Evolutionary conservation across 1,140 invertebrate genomes (phyloP).

Genomic region (Heliconius nattereri): DNA sequence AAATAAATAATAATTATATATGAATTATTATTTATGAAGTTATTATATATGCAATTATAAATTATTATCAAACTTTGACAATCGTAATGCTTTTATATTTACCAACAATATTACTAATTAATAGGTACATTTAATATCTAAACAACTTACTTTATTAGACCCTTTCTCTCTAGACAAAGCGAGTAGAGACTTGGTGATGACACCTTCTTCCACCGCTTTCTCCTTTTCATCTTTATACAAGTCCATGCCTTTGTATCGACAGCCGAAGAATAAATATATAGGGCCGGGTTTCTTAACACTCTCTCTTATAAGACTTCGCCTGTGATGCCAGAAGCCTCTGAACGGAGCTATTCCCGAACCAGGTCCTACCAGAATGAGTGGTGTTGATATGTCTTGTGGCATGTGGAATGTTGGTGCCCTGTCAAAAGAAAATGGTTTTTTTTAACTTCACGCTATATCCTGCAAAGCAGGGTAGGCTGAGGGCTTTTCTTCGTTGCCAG

Average conservation of each 20-base stretch:
- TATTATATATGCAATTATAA: neutral
- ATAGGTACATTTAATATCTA: no score
- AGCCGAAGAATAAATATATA: slow-evolving; percentile 95
- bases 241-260: slow-evolving; percentile 90
- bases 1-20: no score
- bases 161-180: slow-evolving; percentile 92
- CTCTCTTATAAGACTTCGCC: slow-evolving; percentile 58
- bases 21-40: no score
- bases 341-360: slow-evolving; percentile 96
- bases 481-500: no score
- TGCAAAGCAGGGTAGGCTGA: no score
- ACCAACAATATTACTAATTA: no score
- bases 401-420: slow-evolving; percentile 95
- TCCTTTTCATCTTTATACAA: slow-evolving; percentile 93
- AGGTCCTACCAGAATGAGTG: slow-evolving; percentile 96
- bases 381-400: slow-evolving; percentile 89
- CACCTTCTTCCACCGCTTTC: slow-evolving; percentile 85
- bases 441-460: no score
- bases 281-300: slow-evolving; percentile 80
- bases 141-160: slow-evolving; percentile 87
- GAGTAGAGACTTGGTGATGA: slow-evolving; percentile 89
- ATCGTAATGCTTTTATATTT: no score
- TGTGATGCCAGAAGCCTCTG: slow-evolving; percentile 95
- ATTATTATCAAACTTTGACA: neutral
- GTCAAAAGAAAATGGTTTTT: slow-evolving; percentile 14